A percentile compares a stretch with the other conserved stretches of the same genome.
These are phyloP conservation scores for Myathropa florea DNA, from an alignment of 2,888 invertebrate species.

Conservation along the genomic window DNA sequence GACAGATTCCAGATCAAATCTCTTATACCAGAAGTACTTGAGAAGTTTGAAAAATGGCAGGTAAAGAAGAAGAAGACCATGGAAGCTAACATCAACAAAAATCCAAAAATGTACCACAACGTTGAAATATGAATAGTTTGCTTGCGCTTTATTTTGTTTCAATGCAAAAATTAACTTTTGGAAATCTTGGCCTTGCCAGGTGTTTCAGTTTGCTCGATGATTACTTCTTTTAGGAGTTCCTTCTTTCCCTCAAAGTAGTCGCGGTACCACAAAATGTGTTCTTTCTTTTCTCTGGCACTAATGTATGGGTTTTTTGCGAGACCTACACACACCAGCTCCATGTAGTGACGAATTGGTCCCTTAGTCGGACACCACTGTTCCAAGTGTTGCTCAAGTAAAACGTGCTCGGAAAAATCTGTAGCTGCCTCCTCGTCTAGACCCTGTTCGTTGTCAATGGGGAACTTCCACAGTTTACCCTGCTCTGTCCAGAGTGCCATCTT, in stretches of 20 bases:
- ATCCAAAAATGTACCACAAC: constrained; percentile 78
- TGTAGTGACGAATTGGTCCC: constrained; percentile 97
- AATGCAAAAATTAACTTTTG: constrained; percentile 26
- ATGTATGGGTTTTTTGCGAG: constrained; percentile 96
- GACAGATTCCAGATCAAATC: constrained; percentile 73
- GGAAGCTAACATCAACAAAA: constrained; percentile 78
- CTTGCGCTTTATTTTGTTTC: neutral
- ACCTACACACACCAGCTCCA: constrained; percentile 97
- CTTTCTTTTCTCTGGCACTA: constrained; percentile 91
- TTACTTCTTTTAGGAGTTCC: constrained; percentile 83
- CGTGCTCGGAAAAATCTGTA: constrained; percentile 94
- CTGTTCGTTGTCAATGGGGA: constrained; percentile 98
- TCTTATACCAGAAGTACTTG: constrained; percentile 74
- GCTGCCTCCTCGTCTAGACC: constrained; percentile 86
- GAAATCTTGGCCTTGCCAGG: constrained; percentile 17
- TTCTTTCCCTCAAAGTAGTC: constrained; percentile 93
- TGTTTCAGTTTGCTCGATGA: constrained; percentile 72
- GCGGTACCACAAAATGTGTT: constrained; percentile 95
- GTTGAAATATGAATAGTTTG: constrained; percentile 71
- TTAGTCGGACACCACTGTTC: constrained; percentile 93
- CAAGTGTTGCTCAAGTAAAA: constrained; percentile 93
- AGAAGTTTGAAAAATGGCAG: constrained; percentile 75
- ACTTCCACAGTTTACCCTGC: constrained; percentile 96
- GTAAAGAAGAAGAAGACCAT: constrained; percentile 74
- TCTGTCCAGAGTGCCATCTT: constrained; percentile 97